These are phyloP conservation scores for Drosophila lini DNA, from an alignment of 1,140 invertebrate genomes.

Conservation along the genomic window DNA sequence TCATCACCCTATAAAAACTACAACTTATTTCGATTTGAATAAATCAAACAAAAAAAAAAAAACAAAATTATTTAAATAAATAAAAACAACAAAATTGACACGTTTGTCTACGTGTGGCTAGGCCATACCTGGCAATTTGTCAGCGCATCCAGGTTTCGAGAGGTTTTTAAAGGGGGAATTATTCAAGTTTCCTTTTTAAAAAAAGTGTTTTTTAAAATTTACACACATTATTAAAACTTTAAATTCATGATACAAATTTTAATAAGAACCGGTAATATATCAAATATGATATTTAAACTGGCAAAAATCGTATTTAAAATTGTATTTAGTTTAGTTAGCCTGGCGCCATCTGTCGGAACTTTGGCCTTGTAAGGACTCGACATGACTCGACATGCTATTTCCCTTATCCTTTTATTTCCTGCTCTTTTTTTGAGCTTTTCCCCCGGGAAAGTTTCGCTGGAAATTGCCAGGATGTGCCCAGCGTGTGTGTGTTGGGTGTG, in stretches of 20 bases:
- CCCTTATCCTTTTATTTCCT: too few relatives aligned
- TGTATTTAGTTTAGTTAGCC: background rate
- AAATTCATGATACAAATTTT: background rate
- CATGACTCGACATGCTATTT: background rate
- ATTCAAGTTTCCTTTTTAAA: background rate
- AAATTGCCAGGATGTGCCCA: conserved; percentile 13
- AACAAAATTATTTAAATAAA: conserved; percentile 1
- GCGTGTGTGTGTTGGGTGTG: conserved; percentile 9
- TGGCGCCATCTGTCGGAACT: background rate
- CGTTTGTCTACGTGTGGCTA: conserved; percentile 17
- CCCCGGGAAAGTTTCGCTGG: background rate
- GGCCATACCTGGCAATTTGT: conserved; percentile 26
- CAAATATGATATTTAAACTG: background rate
- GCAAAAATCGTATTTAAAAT: background rate
- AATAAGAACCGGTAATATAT: too few relatives aligned
- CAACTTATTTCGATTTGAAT: conserved; percentile 35
- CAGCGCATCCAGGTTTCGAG: background rate
- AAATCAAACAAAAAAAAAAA: conserved; percentile 7
- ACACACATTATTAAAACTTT: background rate
- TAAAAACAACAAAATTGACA: conserved; percentile 51
- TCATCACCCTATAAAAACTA: conserved; percentile 22
- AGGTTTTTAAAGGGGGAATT: background rate
- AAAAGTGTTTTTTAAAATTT: background rate
- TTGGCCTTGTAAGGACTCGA: background rate
- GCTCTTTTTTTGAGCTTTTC: background rate